Conservation (phyloP, 2,888 invertebrate species). For the Amiota minor region DNA sequence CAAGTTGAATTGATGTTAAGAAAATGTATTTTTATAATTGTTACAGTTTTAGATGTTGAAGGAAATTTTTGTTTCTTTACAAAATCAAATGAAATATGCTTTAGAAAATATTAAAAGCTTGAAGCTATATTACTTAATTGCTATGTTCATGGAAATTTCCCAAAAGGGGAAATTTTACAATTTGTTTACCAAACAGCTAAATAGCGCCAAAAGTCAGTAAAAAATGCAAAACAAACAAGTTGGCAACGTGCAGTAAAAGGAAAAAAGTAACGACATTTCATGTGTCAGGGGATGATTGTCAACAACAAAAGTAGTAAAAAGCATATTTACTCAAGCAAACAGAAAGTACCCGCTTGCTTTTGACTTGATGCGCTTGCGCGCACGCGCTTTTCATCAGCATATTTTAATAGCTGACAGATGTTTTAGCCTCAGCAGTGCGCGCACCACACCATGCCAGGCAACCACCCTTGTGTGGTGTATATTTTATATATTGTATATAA, state of each 20-base stretch:
- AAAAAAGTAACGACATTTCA: conserved; percentile 57
- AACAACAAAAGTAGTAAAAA: conserved; percentile 10
- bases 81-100: too few species aligned
- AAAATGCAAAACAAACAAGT: conserved; percentile 10
- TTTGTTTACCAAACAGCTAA: neutral
- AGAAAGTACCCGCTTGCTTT: conserved; percentile 11
- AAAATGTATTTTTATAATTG: neutral
- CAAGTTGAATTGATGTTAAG: neutral
- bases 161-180: neutral
- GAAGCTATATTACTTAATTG: too few species aligned
- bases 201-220: conserved; percentile 18
- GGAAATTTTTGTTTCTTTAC: too few species aligned
- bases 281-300: conserved; percentile 46
- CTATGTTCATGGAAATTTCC: conserved; percentile 1
- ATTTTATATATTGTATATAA: too few species aligned
- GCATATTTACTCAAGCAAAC: conserved; percentile 31
- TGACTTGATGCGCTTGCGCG: conserved; percentile 39
- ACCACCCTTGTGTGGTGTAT: conserved; percentile 27
- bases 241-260: conserved; percentile 6
- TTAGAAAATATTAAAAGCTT: too few species aligned
- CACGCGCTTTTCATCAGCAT: conserved; percentile 54
- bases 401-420: conserved; percentile 70
- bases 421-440: conserved; percentile 1
- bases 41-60: too few species aligned
- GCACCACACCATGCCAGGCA: conserved; percentile 11